Percentiles rank a stretch among this genome's conserved stretches.
phyloP scores from a whole-genome alignment of 2,113 vertebrate genomes.

The Dryoscopus gambensis region DNA sequence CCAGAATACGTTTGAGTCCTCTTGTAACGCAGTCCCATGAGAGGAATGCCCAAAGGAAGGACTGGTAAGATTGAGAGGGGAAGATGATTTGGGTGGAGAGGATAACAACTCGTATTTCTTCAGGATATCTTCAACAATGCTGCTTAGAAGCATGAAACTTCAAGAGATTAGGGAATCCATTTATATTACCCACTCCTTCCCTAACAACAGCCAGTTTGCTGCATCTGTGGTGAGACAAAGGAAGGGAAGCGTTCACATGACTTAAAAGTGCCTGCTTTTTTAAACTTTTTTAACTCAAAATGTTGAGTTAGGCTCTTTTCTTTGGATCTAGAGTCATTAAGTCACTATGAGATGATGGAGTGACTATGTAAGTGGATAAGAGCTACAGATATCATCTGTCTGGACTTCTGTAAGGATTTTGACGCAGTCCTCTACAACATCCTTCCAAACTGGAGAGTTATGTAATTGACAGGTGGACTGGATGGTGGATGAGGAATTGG shows the following conservation, averaged over 20 bases:
- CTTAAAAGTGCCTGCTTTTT: neutral
- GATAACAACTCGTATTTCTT: neutral
- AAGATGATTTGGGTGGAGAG: neutral
- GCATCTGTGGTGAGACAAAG: neutral
- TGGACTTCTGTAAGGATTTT: neutral
- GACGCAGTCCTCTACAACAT: accelerated
- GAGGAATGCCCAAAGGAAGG: neutral
- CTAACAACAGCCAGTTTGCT: neutral
- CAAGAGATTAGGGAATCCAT: neutral
- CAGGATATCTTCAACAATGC: accelerated
- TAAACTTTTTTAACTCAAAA: no score
- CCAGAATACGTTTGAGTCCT: neutral
- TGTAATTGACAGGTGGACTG: neutral
- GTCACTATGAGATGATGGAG: neutral
- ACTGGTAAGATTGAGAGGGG: neutral
- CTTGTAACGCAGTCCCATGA: neutral
- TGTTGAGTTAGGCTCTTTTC: neutral
- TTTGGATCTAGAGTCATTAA: neutral
- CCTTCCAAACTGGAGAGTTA: neutral
- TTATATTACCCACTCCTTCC: neutral
- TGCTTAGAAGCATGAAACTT: neutral
- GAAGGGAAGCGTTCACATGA: neutral
- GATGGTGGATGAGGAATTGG: neutral
- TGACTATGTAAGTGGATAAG: neutral
- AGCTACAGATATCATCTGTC: neutral